Evolutionary conservation across 2,113 vertebrate species (phyloP).

Genomic region (Tinamus guttatus): DNA sequence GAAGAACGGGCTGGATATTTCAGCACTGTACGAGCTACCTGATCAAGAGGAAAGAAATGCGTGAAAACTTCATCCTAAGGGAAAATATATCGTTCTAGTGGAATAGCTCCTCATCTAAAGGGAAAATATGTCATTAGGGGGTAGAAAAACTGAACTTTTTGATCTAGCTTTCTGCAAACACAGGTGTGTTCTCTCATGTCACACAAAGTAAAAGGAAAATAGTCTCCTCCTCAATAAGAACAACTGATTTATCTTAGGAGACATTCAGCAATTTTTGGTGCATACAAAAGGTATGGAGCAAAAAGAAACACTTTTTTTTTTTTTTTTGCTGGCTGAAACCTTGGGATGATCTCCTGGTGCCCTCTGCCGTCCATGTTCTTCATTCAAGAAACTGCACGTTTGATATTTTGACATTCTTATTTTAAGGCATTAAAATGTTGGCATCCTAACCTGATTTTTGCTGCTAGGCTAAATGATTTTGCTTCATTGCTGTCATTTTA

Average conservation of each 20-base stretch:
- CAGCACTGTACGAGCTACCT: background rate
- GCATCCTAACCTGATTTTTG: background rate
- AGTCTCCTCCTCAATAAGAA: background rate
- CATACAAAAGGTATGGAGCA: background rate
- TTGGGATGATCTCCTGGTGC: background rate
- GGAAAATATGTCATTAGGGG: accelerated
- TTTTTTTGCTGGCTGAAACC: accelerated
- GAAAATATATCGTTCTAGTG: accelerated
- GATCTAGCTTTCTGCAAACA: background rate
- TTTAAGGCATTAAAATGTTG: background rate
- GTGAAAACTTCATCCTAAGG: background rate
- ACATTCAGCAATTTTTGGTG: accelerated
- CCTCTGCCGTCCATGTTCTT: constrained; percentile 1
- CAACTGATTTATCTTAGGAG: background rate
- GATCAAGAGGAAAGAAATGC: background rate
- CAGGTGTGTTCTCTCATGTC: accelerated
- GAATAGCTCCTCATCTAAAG: background rate
- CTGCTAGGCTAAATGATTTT: background rate
- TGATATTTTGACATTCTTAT: background rate
- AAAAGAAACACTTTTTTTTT: accelerated
- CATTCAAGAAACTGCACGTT: background rate
- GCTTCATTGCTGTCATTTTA: background rate
- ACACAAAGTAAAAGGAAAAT: accelerated
- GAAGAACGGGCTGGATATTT: background rate
- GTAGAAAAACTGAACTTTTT: accelerated